Conservation (phyloP, 2,113 vertebrate genomes). For the Nerophis ophidion region DNA sequence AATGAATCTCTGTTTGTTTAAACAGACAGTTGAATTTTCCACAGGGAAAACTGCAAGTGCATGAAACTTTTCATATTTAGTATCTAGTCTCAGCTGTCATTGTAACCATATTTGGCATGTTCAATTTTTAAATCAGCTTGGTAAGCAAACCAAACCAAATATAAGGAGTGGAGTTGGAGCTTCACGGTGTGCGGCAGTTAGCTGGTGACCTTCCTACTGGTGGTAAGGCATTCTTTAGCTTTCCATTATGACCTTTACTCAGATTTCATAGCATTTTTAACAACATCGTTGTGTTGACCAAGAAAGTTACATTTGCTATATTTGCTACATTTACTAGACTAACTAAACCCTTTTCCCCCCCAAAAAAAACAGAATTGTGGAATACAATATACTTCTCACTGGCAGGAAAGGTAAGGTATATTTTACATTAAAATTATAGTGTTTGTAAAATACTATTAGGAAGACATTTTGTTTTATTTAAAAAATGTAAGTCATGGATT, state of each 20-base stretch:
- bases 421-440: no score
- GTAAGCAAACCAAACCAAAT: constrained; percentile 19
- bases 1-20: no score
- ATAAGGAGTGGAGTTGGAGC: constrained; percentile 17
- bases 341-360: constrained; percentile 9
- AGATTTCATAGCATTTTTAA: not conserved
- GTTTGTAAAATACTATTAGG: no score
- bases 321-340: not conserved
- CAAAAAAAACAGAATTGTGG: constrained; percentile 21
- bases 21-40: no score
- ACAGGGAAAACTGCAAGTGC: constrained; percentile 1
- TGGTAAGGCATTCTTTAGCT: not conserved
- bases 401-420: constrained; percentile 21
- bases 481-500: no score
- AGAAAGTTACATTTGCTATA: no score
- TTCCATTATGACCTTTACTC: not conserved
- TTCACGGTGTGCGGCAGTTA: constrained; percentile 27
- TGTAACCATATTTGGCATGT: constrained; percentile 27
- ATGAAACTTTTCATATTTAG: constrained; percentile 1
- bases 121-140: constrained; percentile 44
- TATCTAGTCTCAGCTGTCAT: constrained; percentile 25
- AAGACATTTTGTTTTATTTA: no score
- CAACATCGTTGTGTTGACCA: no score
- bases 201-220: constrained; percentile 6
- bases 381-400: constrained; percentile 16